Conservation (phyloP, 2,888 invertebrate genomes). For the Troides oblongomaculatus region DNA sequence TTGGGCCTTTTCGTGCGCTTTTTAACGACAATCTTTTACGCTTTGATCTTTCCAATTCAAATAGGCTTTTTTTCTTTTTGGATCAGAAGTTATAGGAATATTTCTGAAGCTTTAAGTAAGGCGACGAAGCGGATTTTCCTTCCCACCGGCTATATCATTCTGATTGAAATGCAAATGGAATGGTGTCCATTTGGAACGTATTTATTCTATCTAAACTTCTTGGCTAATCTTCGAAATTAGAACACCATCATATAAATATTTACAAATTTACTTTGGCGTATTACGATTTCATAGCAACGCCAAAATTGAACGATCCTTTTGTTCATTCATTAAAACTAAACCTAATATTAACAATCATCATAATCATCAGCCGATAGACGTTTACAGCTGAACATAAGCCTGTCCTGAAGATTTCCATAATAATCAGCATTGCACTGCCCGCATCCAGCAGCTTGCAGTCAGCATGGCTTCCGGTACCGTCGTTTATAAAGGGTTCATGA, state of each 20-base stretch:
- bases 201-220: slow-evolving; percentile 67
- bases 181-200: slow-evolving; percentile 71
- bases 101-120: slow-evolving; percentile 78
- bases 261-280: slow-evolving; percentile 24
- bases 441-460: too few species aligned
- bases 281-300: slow-evolving; percentile 13
- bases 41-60: slow-evolving; percentile 80
- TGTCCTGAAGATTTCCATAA: too few species aligned
- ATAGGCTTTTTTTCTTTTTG: slow-evolving; percentile 74
- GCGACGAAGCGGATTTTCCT: slow-evolving; percentile 75
- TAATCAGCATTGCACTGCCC: too few species aligned
- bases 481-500: too few species aligned
- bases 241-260: slow-evolving; percentile 42
- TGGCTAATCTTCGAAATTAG: slow-evolving; percentile 61
- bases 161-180: slow-evolving; percentile 79
- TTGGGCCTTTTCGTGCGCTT: slow-evolving; percentile 67
- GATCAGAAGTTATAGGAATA: slow-evolving; percentile 78
- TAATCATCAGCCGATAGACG: too few species aligned
- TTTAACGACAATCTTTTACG: slow-evolving; percentile 76
- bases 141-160: slow-evolving; percentile 74
- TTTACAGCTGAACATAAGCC: too few species aligned
- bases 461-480: too few species aligned
- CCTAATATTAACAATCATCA: too few species aligned
- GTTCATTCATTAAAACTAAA: background rate
- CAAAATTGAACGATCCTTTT: background rate